These are phyloP conservation scores for Masnerella sp. DNA, from an alignment of 2,888 invertebrate genomes.

Conservation along the genomic window DNA sequence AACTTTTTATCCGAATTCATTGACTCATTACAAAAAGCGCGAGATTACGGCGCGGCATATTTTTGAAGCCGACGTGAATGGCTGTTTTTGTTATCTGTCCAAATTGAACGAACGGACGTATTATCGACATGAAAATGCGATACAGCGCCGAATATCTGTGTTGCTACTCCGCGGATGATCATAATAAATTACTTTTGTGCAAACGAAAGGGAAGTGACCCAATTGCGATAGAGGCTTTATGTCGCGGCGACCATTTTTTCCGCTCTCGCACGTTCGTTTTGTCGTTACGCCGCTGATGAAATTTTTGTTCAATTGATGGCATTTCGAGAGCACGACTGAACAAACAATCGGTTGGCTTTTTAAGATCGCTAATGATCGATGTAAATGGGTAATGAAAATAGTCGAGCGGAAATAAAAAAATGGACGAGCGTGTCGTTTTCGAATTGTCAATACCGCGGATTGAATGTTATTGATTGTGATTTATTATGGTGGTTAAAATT, in stretches of 20 bases:
- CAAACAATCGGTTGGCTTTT: not conserved
- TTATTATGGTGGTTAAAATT: too few relatives aligned
- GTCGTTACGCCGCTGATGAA: not conserved
- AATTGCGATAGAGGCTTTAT: constrained; percentile 27
- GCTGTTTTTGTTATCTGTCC: constrained; percentile 38
- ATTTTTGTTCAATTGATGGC: not conserved
- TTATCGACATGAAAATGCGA: constrained; percentile 41
- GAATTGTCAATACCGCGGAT: too few relatives aligned
- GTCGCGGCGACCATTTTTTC: constrained; percentile 4
- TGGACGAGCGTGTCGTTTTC: too few relatives aligned
- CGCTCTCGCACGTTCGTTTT: not conserved
- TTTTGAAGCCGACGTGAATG: constrained; percentile 24
- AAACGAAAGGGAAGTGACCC: constrained; percentile 45
- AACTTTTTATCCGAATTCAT: too few relatives aligned
- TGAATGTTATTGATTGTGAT: too few relatives aligned
- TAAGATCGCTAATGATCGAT: too few relatives aligned
- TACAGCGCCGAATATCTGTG: constrained; percentile 17
- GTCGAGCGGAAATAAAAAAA: too few relatives aligned
- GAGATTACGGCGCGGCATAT: constrained; percentile 26
- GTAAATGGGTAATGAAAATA: too few relatives aligned
- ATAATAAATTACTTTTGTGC: constrained; percentile 47
- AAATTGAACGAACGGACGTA: constrained; percentile 46
- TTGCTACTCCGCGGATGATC: constrained; percentile 31
- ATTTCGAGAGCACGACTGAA: constrained; percentile 1
- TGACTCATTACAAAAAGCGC: constrained; percentile 27